Base-by-base conservation (phyloP, 2,113 vertebrate species). In the Cyphomyrus plagiostoma region DNA sequence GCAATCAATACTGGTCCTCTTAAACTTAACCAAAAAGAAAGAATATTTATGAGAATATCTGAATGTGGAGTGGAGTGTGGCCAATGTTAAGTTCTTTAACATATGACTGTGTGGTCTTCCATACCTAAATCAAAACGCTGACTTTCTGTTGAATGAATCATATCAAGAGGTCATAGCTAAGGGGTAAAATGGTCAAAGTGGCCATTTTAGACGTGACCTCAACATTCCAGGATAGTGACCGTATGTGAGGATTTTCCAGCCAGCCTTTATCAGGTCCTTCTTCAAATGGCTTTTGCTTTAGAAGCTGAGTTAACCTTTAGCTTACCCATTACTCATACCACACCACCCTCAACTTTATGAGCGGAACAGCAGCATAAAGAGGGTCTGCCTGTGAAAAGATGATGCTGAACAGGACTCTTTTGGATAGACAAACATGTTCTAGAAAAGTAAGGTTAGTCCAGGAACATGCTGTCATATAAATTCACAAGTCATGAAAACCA, bases 271-370 rank as follows among this genome's bases (percentile, higher is more conserved):
- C 46, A 26, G 87, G 17, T 17, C 58, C 17, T 42, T 26, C 46
- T 42, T 30, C 85, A 19, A 88, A 17, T 56, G 26, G 49, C 23
- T 42, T 45, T 17, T 1, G 46, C 52, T 48, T 90, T 88, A 88
- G 26, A 53, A 90, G 56, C 30, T 86, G 26, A 56, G 66, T 87
- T 90, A 80, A 87, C 58, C 85, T 56, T 86, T 89, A 42, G 58
- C 58, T 46, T 42, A 21, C 17, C 62, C 21, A 77, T 19, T 48
- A 85, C 89, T 48, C 48, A 46, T 85, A 56, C 53, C 9, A 21
- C 17, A 9, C 5, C 48, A 49, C 26, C 11, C n/a, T 30, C 3
- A 39, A 5, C n/a, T 87, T 53, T 87, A 35, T 8, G n/a, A 70
- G 62, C 62, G 26, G 62, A 70, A 70, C n/a, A 53, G 15, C 23